Base-by-base conservation (phyloP, 2,113 vertebrate species). In the Callospermophilus lateralis region DNA sequence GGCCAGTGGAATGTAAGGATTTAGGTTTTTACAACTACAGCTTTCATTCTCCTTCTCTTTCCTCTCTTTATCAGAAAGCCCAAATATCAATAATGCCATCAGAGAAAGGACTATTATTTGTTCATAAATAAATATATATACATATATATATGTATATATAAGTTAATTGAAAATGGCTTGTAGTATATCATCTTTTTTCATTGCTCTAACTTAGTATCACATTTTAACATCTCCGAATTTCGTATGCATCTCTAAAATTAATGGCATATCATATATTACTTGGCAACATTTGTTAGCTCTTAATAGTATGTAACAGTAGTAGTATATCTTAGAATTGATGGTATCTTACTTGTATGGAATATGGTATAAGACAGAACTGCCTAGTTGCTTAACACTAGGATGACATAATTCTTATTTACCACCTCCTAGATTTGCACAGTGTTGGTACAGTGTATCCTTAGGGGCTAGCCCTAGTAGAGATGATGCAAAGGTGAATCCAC, bases 211-310 rank as follows among this genome's bases (percentile, higher is more conserved):
- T 26, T 34, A 79, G 51, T 74, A 80, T 90, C 70, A 58, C 32
- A 79, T 53, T 86, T 84, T 78, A 67, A 91, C 22, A 6, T 39
- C 65, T 76, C 28, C 61, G 76, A 61, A 68, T 94, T 86, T 61
- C 6, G 48, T 16, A 30, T 68, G 20, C 34, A n/a, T 81, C 68
- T 81, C 61, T 76, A 74, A 81, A 86, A 39, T 78, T 32, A 73
- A 65, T 93, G 28, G 24, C 11, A 90, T 79, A 70, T n/a, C n/a
- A 67, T 76, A 67, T 76, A 90, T 96, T 92, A 61, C 90, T 95
- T 92, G 42, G 48, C 7, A 28, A 84, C 30, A 32, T 39, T 86
- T 93, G n/a, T 74, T 95, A 87, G 39, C 17, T 45, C 9, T 97
- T 96, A 55, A 81, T 90, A 24, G 34, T 84, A 80, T 32, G 83